Evolutionary conservation across 2,888 invertebrate species (phyloP).

Genomic region (Uropetala carovei): DNA sequence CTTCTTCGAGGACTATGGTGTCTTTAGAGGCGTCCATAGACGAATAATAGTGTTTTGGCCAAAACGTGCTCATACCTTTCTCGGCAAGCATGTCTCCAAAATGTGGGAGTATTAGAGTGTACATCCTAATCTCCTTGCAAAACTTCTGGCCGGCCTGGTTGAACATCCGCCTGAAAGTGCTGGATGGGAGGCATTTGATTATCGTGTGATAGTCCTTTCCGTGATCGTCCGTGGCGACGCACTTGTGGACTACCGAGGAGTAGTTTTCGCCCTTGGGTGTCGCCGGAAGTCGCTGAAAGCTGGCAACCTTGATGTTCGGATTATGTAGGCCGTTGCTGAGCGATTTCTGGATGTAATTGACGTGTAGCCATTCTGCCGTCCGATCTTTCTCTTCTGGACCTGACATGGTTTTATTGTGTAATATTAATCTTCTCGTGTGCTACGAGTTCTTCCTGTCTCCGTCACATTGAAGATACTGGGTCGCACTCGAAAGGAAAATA

Average conservation of each 20-base stretch:
- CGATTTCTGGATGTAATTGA: conserved; percentile 20
- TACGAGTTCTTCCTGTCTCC: not conserved
- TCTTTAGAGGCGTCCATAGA: conserved; percentile 35
- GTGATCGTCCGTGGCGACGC: not conserved
- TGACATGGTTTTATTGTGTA: not conserved
- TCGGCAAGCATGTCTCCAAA: not conserved
- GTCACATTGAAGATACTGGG: too few species aligned
- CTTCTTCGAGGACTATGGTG: conserved; percentile 48
- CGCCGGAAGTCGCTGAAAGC: not conserved
- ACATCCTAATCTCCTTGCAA: not conserved
- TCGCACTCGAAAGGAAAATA: too few species aligned
- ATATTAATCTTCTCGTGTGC: not conserved
- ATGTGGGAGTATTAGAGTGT: not conserved
- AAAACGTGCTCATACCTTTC: not conserved
- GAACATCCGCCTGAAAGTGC: not conserved
- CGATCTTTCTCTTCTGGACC: not conserved
- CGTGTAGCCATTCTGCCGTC: not conserved
- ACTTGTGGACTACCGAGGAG: conserved; percentile 12
- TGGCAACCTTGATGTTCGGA: not conserved
- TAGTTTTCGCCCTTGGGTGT: not conserved
- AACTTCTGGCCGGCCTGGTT: not conserved
- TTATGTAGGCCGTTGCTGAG: conserved; percentile 56
- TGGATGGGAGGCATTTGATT: not conserved
- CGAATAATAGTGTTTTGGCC: conserved; percentile 1
- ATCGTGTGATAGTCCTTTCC: not conserved